A percentile compares a stretch with the other conserved stretches of the same genome.
Evolutionary conservation across 2,797 vertebrate species (phyloP).

Genomic region (Neosalanx taihuensis): DNA sequence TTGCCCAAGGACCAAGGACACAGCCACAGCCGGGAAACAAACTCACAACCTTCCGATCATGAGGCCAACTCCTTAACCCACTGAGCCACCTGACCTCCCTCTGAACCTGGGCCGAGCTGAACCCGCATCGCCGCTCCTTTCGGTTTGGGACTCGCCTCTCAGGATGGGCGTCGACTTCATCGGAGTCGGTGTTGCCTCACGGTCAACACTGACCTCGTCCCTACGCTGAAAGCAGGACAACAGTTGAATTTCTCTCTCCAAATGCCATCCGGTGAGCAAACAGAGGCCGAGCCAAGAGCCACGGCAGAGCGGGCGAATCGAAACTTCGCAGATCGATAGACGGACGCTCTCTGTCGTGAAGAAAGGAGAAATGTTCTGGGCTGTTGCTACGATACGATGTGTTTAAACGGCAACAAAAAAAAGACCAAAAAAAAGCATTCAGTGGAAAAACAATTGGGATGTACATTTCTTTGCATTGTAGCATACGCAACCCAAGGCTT

Average conservation of each 20-base stretch:
- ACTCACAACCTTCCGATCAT: too few relatives aligned
- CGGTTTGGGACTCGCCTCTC: slow-evolving; percentile 18
- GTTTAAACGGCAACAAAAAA: slow-evolving; percentile 10
- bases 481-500: background rate
- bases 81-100: too few relatives aligned
- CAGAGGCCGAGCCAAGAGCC: slow-evolving; percentile 8
- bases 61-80: too few relatives aligned
- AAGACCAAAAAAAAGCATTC: background rate
- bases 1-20: too few relatives aligned
- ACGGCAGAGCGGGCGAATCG: too few relatives aligned
- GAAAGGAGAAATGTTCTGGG: background rate
- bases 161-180: background rate
- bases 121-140: background rate
- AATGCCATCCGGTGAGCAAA: slow-evolving; percentile 45
- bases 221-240: slow-evolving; percentile 12
- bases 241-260: slow-evolving; percentile 42
- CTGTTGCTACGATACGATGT: slow-evolving; percentile 9
- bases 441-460: background rate
- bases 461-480: background rate
- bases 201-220: slow-evolving; percentile 26
- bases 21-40: too few relatives aligned
- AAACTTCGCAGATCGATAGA: slow-evolving; percentile 26
- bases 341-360: background rate
- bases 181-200: slow-evolving; percentile 6
- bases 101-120: background rate